Base-by-base conservation (phyloP, 2,113 vertebrate genomes). In the Oreocharis arfaki region DNA sequence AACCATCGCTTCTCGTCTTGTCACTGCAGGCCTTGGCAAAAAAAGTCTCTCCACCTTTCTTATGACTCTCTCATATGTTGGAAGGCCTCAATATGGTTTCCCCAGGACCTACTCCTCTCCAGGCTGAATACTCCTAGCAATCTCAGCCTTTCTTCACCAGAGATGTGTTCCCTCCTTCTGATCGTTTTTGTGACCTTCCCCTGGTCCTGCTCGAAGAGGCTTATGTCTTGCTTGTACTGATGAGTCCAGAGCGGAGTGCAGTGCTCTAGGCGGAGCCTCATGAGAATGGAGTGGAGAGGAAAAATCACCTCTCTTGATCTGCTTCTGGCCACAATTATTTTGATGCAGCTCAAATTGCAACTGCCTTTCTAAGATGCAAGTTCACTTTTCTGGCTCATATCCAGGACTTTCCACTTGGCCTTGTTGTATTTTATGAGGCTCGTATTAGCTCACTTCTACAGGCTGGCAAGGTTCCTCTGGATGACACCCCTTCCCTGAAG, bases 231-330 rank as follows among this genome's bases (percentile, higher is more conserved):
- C 9, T 23, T 55, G 12, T 49, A 23, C 6, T 35, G 13, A 5
- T 3, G 12, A 55, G 11, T 18, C 39, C 28, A 26, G 46, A 56
- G 37, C 2, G 19, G 14, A 9, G 15, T 24, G 10, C 13, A 41
- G 9, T 37, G 46, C 23, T 55, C 32, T 23, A 60, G 8, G 15
- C 22, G 23, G 32, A 26, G 10, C 55, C 28, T 46, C 28, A 22
- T 13, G 9, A 67, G 8, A 41, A 8, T 6, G 2, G 7, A n/a
- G 8, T 41, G n/a, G 22, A 56, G 21, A 16, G 6, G 4, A 3
- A 64, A 13, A 61, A 52, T 13, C 47, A 22, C 3, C 3, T 41
- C 13, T 10, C 41, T 46, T 24, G 6, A 46, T 42, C n/a, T 63
- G 10, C 11, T 61, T 17, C 26, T 80, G 35, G 7, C 21, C 42